Evolutionary conservation across 2,113 vertebrate species (phyloP).

Genomic region (Elaphurus davidianus): DNA sequence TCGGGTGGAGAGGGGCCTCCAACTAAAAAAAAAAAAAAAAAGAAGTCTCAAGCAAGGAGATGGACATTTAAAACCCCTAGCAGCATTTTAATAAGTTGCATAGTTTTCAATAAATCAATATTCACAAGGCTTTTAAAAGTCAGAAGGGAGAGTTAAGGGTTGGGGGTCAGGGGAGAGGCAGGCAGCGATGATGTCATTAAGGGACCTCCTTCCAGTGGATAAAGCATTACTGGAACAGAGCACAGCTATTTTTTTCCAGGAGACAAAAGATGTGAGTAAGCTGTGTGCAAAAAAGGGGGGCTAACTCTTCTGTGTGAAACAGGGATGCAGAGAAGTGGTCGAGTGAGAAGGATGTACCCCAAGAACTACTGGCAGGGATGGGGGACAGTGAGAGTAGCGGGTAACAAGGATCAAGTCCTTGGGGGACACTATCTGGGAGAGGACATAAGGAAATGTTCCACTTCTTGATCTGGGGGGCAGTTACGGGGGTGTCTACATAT

Average conservation of each 20-base stretch:
- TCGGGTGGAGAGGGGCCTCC: too few relatives aligned
- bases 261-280: not conserved
- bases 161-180: not conserved
- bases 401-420: not conserved
- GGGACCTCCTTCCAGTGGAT: not conserved
- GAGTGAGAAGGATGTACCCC: fast-evolving
- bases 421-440: too few relatives aligned
- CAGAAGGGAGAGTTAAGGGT: not conserved
- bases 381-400: not conserved
- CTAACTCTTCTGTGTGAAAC: not conserved
- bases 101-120: not conserved
- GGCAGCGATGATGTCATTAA: not conserved
- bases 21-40: too few relatives aligned
- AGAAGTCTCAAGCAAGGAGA: not conserved
- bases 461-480: not conserved
- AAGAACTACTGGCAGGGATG: not conserved
- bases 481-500: fast-evolving
- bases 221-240: not conserved
- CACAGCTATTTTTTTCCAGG: not conserved
- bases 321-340: fast-evolving
- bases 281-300: not conserved
- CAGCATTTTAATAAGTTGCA: not conserved
- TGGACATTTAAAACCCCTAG: not conserved
- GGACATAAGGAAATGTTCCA: not conserved
- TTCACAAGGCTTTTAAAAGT: not conserved